These are phyloP conservation scores for Acyrthosiphon pisum DNA, from an alignment of 1,140 invertebrate species.

Conservation along the genomic window DNA sequence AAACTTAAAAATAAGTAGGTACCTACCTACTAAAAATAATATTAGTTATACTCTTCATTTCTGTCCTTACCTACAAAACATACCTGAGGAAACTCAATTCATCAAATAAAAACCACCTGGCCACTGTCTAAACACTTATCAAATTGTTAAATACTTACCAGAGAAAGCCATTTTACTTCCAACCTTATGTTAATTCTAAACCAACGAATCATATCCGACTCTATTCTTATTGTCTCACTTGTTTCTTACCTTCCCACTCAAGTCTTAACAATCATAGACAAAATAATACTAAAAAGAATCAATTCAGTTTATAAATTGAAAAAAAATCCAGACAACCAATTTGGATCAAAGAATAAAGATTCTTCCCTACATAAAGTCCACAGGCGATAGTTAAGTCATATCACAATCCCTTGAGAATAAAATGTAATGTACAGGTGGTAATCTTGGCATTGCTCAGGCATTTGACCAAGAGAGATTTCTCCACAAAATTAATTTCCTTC, in stretches of 20 bases:
- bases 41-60: not conserved
- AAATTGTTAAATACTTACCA: not conserved
- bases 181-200: not conserved
- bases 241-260: not conserved
- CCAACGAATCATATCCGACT: no score
- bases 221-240: not conserved
- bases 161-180: not conserved
- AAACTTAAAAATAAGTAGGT: not conserved
- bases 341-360: no score
- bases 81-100: not conserved
- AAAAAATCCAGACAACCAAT: no score
- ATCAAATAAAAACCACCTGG: not conserved
- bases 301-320: no score
- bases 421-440: no score
- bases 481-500: no score
- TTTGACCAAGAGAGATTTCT: no score
- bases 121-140: not conserved
- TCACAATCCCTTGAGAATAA: no score
- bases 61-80: not conserved
- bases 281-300: not conserved
- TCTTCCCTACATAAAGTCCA: no score
- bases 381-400: no score
- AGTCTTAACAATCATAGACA: not conserved
- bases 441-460: no score
- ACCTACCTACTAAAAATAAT: not conserved